Evolutionary conservation across 1,140 invertebrate species (phyloP), one percentile per base, ranked within the genome.

Genomic region (Orchesella cincta): DNA sequence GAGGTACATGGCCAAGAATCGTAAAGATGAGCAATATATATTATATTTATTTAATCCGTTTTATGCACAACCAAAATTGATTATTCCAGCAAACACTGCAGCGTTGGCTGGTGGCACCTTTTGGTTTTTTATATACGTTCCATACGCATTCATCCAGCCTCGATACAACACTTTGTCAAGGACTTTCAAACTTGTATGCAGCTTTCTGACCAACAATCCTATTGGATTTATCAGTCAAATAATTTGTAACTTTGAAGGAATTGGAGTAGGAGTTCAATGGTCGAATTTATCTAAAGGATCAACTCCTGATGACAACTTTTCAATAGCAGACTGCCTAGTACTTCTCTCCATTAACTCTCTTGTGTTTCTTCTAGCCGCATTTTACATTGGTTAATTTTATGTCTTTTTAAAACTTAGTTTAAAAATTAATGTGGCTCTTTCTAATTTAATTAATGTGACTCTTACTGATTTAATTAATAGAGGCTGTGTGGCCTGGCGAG

Each of bases 221-320:
- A 92, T 94, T 89, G 90, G 90, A 0, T 54, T 28, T 36, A 31
- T 23, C 20, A 78, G 81, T 81, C 85, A 85, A 79, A 85, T 93
- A 26, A 89, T 92, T 77, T 77, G 91, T 54, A 86, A 87, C 82
- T 88, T 89, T 84, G 90, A 93, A 88, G 89, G 89, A 83, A 88
- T 87, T 82, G 90, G 86, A 12, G 83, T 86, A 23, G 93, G 93
- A 52, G 84, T 92, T 26, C 91, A 94, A 83, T 96, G 93, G 93
- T 81, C 84, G 31, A 92, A 93, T 79, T 86, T 95, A 2, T 90
- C 88, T 76, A 85, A 84, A 0, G 88, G 90, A 0, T 88, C 92
- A 0, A 88, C 91, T 0, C 89, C 90, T 29, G 92, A 93, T 83
- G 93, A 94, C 83, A 85, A 87, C 1, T 89, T 94, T 62, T 89